Conservation (phyloP, 2,113 vertebrate genomes). For the Herpetotheres cachinnans region DNA sequence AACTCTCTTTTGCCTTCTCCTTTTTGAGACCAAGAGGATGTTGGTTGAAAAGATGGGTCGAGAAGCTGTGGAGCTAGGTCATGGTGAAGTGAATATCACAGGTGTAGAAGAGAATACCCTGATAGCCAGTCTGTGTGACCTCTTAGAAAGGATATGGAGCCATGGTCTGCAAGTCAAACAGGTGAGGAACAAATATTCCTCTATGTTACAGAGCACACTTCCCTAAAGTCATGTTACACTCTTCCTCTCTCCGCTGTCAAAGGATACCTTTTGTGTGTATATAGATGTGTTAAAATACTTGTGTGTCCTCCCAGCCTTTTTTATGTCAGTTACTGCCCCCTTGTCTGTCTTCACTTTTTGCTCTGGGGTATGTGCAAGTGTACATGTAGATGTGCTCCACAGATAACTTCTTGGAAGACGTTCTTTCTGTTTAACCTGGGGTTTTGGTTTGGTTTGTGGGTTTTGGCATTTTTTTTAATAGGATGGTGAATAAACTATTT, state of each 20-base stretch:
- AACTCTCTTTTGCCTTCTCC: conserved; percentile 12
- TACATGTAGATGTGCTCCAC: neutral
- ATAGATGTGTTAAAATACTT: neutral
- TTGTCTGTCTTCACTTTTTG: neutral
- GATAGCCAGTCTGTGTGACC: conserved; percentile 84
- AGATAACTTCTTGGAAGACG: neutral
- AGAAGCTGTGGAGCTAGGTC: conserved; percentile 83
- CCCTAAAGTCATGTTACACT: neutral
- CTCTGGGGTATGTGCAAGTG: neutral
- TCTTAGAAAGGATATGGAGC: conserved; percentile 85
- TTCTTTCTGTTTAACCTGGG: neutral
- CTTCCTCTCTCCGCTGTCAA: neutral
- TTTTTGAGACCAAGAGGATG: conserved; percentile 83
- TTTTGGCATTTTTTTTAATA: neutral
- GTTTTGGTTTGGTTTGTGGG: neutral
- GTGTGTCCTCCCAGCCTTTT: neutral
- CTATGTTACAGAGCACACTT: neutral
- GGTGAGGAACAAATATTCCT: conserved; percentile 61
- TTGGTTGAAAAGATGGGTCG: conserved; percentile 85
- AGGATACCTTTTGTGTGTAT: neutral
- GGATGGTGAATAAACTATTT: neutral
- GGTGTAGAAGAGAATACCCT: conserved; percentile 85
- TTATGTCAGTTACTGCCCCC: neutral
- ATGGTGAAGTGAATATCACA: conserved; percentile 85
- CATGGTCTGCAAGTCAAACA: conserved; percentile 83